Percentiles rank a stretch among this genome's conserved stretches.
Evolutionary conservation across 2,888 invertebrate species (phyloP).

Genomic region (Lobophora halterata): DNA sequence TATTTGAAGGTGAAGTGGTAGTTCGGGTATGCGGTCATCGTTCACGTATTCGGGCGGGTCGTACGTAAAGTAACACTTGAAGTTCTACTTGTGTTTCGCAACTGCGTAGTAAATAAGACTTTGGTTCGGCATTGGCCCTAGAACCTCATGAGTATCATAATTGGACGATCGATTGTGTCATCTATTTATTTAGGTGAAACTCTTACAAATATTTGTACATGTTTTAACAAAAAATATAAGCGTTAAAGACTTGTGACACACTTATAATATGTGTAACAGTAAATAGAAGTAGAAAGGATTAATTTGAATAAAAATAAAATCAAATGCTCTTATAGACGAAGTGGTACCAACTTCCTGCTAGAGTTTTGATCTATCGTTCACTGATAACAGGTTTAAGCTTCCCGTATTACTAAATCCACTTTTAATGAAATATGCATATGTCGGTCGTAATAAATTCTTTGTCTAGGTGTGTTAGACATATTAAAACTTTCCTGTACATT

Average conservation of each 20-base stretch:
- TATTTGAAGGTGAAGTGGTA: conserved; percentile 61
- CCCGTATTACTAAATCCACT: conserved; percentile 6
- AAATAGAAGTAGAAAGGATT: too few relatives aligned
- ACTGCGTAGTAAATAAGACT: conserved; percentile 38
- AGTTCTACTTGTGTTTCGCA: conserved; percentile 42
- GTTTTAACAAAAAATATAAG: too few relatives aligned
- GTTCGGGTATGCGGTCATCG: conserved; percentile 67
- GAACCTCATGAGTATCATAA: conserved; percentile 20
- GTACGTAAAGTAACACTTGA: conserved; percentile 37
- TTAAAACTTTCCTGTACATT: conserved; percentile 25
- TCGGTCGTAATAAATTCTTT: conserved; percentile 8
- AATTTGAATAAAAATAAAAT: too few relatives aligned
- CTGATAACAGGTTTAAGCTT: conserved; percentile 2
- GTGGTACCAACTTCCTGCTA: conserved; percentile 4
- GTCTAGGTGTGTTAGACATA: conserved; percentile 12
- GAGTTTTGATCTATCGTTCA: background rate
- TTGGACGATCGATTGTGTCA: conserved; percentile 28
- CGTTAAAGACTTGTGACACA: too few relatives aligned
- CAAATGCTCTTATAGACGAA: conserved; percentile 3
- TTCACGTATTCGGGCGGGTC: conserved; percentile 54
- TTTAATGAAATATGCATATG: too few relatives aligned
- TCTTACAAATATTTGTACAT: background rate
- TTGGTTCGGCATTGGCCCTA: conserved; percentile 20
- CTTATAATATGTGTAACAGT: too few relatives aligned
- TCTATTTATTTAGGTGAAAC: conserved; percentile 21